phyloP scores from a whole-genome alignment of 2,888 invertebrate species.

The Trisateles emortualis region DNA sequence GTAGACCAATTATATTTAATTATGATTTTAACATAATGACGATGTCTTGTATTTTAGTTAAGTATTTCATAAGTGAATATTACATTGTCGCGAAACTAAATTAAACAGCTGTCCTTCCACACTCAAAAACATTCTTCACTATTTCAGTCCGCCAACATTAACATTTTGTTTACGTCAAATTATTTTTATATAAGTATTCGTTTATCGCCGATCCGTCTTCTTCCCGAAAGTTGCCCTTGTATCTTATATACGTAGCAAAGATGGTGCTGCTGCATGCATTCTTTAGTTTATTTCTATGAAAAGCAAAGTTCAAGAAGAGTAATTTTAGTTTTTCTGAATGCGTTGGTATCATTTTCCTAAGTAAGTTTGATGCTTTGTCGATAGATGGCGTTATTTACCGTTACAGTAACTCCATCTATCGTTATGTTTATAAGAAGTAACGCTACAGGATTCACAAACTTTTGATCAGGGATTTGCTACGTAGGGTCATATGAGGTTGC shows the following conservation, averaged over 20 bases:
- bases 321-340: slow-evolving; percentile 7
- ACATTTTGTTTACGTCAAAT: slow-evolving; percentile 18
- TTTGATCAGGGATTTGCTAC: slow-evolving; percentile 25
- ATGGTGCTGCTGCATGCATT: neutral
- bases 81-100: neutral
- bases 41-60: neutral
- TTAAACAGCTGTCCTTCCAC: slow-evolving; percentile 8
- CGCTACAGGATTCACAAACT: slow-evolving; percentile 14
- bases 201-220: slow-evolving; percentile 53
- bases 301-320: slow-evolving; percentile 22
- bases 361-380: slow-evolving; percentile 18
- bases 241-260: slow-evolving; percentile 26
- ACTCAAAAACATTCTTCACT: slow-evolving; percentile 25
- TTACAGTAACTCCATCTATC: slow-evolving; percentile 23
- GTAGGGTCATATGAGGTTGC: slow-evolving; percentile 25
- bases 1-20: too few species aligned
- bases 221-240: slow-evolving; percentile 38
- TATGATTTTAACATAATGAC: slow-evolving; percentile 1
- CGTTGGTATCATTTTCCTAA: slow-evolving; percentile 27
- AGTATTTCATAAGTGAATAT: too few species aligned
- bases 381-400: slow-evolving; percentile 25
- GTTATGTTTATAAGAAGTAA: slow-evolving; percentile 6
- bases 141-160: slow-evolving; percentile 46
- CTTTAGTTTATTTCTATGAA: neutral
- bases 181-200: slow-evolving; percentile 7